Evolutionary conservation across 64 coral and sea anemone genomes (phyloP).

Genomic region (Actinia equina): DNA sequence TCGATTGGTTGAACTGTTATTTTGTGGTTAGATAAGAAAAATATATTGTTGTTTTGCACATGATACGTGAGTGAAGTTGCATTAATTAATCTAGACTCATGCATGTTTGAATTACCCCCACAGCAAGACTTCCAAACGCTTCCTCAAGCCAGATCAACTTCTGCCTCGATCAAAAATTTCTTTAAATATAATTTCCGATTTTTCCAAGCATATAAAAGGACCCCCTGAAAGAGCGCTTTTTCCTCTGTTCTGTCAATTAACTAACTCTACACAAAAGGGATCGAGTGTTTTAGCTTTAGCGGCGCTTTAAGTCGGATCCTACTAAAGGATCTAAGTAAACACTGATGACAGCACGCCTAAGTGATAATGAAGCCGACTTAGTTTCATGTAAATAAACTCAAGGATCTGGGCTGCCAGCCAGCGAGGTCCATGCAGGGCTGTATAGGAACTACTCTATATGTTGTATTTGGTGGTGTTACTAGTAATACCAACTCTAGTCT

Average conservation of each 20-base stretch:
- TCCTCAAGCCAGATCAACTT: neutral
- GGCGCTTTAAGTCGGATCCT: neutral
- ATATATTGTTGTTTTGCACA: neutral
- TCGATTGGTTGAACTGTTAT: neutral
- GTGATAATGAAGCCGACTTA: constrained; percentile 17
- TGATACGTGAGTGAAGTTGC: neutral
- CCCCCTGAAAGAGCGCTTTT: constrained; percentile 9
- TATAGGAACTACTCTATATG: neutral
- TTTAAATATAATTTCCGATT: neutral
- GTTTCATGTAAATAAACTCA: neutral
- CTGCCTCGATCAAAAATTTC: neutral
- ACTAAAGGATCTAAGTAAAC: neutral
- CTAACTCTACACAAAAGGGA: neutral
- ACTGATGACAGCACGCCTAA: constrained; percentile 9
- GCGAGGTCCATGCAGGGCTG: neutral
- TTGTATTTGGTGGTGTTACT: neutral
- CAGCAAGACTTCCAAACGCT: neutral
- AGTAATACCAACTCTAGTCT: neutral
- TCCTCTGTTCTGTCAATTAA: neutral
- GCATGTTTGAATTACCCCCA: neutral
- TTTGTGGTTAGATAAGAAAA: neutral
- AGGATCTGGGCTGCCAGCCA: neutral
- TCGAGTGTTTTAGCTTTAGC: neutral
- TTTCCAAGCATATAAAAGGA: neutral
- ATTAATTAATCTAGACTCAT: neutral